phyloP scores from a whole-genome alignment of 2,888 invertebrate species.

The Mythimna lalbum region DNA sequence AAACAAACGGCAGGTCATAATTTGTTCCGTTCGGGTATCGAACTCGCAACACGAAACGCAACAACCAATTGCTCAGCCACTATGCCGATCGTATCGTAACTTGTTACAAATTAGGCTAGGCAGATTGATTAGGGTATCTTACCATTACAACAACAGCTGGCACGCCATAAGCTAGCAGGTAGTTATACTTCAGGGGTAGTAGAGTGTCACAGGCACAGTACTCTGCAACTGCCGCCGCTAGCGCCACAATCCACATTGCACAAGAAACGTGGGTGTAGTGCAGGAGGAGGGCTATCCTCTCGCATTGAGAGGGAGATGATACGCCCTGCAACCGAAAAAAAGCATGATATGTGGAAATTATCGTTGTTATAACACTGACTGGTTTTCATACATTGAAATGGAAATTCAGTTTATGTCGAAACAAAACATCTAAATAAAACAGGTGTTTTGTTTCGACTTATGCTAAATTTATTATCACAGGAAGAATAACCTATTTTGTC shows the following conservation, averaged over 20 bases:
- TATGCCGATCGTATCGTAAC: background rate
- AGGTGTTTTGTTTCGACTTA: background rate
- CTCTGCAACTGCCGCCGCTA: slow-evolving; percentile 88
- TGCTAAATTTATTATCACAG: background rate
- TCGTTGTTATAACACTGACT: background rate
- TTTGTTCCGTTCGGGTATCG: background rate
- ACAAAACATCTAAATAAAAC: too few relatives aligned
- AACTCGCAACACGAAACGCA: background rate
- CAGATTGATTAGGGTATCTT: background rate
- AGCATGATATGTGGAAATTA: background rate
- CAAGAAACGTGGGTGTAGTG: slow-evolving; percentile 93
- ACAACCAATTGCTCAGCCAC: background rate
- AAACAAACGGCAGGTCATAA: background rate
- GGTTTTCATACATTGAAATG: background rate
- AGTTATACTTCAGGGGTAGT: slow-evolving; percentile 91
- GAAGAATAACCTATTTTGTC: background rate
- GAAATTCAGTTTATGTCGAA: too few relatives aligned
- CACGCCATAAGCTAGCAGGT: slow-evolving; percentile 91
- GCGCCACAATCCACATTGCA: slow-evolving; percentile 93
- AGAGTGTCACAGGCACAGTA: slow-evolving; percentile 91
- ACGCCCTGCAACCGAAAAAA: slow-evolving; percentile 88
- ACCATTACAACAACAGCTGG: slow-evolving; percentile 88
- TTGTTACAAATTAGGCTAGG: background rate
- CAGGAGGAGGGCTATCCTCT: slow-evolving; percentile 92
- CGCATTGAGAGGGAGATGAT: slow-evolving; percentile 91